phyloP scores from a whole-genome alignment of 2,888 invertebrate species.

The Noctua pronuba region DNA sequence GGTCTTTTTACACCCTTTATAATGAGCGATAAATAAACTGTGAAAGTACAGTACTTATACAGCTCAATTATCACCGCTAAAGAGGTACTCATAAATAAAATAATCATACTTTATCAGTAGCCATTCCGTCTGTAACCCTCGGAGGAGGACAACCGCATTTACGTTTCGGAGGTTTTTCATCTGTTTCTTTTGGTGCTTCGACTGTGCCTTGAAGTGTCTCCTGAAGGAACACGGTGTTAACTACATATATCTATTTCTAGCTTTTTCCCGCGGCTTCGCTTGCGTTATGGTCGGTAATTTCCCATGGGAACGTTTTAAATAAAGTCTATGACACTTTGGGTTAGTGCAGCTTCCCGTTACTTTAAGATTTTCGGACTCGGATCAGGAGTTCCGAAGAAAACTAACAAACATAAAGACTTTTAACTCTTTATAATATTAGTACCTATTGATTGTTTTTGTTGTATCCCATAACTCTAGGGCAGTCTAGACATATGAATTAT shows the following conservation, averaged over 20 bases:
- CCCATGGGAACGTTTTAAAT: not conserved
- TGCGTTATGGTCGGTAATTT: not conserved
- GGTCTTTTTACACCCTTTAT: too few species aligned
- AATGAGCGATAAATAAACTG: not conserved
- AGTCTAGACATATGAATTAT: too few species aligned
- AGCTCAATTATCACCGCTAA: not conserved
- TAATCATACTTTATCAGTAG: slow-evolving; percentile 14
- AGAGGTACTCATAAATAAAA: not conserved
- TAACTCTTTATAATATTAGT: not conserved
- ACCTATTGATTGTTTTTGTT: too few species aligned
- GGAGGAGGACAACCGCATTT: not conserved
- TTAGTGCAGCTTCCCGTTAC: not conserved
- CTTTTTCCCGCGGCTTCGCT: not conserved
- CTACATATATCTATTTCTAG: not conserved
- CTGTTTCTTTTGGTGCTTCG: not conserved
- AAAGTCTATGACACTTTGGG: not conserved
- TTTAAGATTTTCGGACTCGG: not conserved
- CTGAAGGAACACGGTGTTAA: not conserved
- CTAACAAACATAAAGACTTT: not conserved
- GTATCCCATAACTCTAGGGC: too few species aligned
- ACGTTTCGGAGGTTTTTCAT: not conserved
- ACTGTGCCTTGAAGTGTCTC: not conserved
- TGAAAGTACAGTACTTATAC: not conserved
- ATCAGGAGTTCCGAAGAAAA: not conserved
- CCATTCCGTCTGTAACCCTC: not conserved